These are phyloP conservation scores for Branchinecta lynchi DNA, from an alignment of 1,140 invertebrate genomes.

Conservation along the genomic window DNA sequence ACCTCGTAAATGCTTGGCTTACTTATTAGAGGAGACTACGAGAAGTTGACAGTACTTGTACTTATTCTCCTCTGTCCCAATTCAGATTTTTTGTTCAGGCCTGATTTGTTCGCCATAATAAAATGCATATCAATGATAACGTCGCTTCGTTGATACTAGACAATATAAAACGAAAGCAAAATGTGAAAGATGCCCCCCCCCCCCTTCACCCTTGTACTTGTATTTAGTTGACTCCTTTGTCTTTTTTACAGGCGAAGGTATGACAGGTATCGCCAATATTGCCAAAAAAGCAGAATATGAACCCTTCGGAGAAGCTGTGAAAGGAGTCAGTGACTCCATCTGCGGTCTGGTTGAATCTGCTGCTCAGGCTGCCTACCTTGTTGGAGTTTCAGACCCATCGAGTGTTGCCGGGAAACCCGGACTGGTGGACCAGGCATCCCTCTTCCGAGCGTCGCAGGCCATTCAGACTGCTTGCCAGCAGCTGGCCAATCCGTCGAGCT, in stretches of 20 bases:
- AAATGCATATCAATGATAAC: not conserved
- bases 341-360: conserved; percentile 85
- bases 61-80: too few species aligned
- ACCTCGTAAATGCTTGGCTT: too few species aligned
- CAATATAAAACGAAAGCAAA: too few species aligned
- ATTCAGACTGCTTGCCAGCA: conserved; percentile 75
- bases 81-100: too few species aligned
- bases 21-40: too few species aligned
- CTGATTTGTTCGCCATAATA: not conserved
- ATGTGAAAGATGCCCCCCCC: too few species aligned
- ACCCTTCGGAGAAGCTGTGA: conserved; percentile 69
- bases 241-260: conserved; percentile 51
- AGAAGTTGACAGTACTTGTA: too few species aligned
- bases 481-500: conserved; percentile 53
- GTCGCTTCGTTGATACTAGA: not conserved
- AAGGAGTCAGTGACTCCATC: conserved; percentile 66
- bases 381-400: conserved; percentile 76
- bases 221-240: not conserved
- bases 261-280: conserved; percentile 83
- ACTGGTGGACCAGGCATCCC: conserved; percentile 77
- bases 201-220: too few species aligned
- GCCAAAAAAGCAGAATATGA: conserved; percentile 76
- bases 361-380: conserved; percentile 82
- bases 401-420: conserved; percentile 79
- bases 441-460: conserved; percentile 67